Conservation (phyloP, 1,140 invertebrate genomes). For the Phthorimaea operculella region DNA sequence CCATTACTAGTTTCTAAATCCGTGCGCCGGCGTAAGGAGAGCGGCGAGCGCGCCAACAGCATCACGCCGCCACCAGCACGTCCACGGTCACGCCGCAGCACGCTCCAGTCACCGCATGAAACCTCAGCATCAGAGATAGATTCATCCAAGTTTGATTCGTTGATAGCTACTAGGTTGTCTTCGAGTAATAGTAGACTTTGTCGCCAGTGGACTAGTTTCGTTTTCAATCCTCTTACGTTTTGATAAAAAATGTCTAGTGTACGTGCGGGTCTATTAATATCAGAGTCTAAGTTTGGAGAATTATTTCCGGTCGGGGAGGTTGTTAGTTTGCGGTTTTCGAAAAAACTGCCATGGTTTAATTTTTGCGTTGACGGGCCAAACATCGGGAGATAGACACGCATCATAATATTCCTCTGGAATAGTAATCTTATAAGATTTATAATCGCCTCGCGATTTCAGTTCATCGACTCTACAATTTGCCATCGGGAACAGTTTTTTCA, state of each 20-base stretch:
- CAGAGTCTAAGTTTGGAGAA: too few relatives aligned
- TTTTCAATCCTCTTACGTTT: conserved; percentile 11
- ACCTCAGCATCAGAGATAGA: conserved; percentile 4
- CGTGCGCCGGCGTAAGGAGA: neutral
- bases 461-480: neutral
- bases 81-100: conserved; percentile 2
- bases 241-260: conserved; percentile 5
- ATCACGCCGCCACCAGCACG: conserved; percentile 6
- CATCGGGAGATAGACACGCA: conserved; percentile 1
- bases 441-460: conserved; percentile 8
- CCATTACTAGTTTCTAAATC: conserved; percentile 6
- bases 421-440: conserved; percentile 8
- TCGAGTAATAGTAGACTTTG: neutral
- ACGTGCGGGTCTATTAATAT: neutral
- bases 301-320: neutral
- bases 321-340: conserved; percentile 6
- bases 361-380: conserved; percentile 8
- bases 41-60: conserved; percentile 1
- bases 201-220: conserved; percentile 1
- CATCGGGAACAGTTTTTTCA: neutral
- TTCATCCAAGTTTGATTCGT: conserved; percentile 1
- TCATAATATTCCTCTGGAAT: conserved; percentile 3
- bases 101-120: conserved; percentile 5
- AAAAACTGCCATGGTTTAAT: conserved; percentile 6
- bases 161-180: neutral